Conservation (phyloP, 2,113 vertebrate genomes). For the Lagenorhynchus albirostris region DNA sequence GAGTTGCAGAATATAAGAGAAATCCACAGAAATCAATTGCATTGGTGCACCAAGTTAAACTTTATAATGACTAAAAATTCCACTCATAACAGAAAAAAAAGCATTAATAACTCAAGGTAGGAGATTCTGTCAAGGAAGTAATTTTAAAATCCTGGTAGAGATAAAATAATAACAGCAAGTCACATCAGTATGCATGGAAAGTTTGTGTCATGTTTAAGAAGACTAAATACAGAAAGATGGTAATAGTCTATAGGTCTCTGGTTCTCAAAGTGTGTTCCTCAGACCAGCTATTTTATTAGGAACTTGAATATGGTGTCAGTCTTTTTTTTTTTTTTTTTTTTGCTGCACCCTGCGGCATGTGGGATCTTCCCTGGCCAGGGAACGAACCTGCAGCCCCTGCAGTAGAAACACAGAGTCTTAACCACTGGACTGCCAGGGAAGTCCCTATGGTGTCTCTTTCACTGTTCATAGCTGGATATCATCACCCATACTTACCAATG, state of each 20-base stretch:
- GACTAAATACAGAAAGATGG: background rate
- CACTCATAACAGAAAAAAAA: background rate
- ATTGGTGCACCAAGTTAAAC: background rate
- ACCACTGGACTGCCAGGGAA: too few relatives aligned
- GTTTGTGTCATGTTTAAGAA: background rate
- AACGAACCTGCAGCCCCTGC: too few relatives aligned
- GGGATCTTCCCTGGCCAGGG: too few relatives aligned
- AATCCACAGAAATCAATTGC: background rate
- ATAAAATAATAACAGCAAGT: background rate
- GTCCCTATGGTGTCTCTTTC: background rate
- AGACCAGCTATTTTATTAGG: background rate
- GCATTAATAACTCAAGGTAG: background rate
- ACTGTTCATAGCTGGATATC: background rate
- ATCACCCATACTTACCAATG: background rate
- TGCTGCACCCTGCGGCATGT: too few relatives aligned
- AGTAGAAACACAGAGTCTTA: too few relatives aligned
- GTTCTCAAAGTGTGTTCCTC: background rate
- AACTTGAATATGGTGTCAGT: background rate
- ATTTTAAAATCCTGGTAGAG: background rate
- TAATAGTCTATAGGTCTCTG: background rate
- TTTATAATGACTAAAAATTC: background rate
- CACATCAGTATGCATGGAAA: background rate
- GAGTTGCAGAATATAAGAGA: background rate
- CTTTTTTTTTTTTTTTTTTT: too few relatives aligned
- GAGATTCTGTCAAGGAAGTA: slow-evolving; percentile 1